Evolutionary conservation across 2,113 vertebrate genomes (phyloP), one percentile per base, ranked within the genome.

Genomic region (Tachuris rubrigastra): DNA sequence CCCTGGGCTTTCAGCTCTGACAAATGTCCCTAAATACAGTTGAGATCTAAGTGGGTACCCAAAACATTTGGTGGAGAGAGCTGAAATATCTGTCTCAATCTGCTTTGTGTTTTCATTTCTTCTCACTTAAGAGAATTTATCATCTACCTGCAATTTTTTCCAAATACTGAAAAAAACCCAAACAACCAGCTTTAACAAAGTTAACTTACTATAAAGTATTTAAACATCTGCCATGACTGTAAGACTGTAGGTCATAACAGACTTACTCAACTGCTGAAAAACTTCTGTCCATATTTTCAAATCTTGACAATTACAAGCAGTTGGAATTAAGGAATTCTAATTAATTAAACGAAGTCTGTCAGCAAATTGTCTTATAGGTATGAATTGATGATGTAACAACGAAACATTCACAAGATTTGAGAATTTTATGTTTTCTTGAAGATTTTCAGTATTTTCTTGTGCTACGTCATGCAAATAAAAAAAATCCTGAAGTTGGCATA

Each of bases 31-130:
- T 59, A 62, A 83, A 31, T 59, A 85, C 87, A 86, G 10, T n/a
- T 62, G 65, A 59, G 79, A 55, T 76, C 47, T 85, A 63, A 86
- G 90, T 82, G 81, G 41, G 8, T 69, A 46, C 41, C 65, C 47
- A 72, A 49, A 89, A 58, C 68, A 74, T 92, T 91, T 94, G 91
- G 67, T 91, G 49, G 55, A 53, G 53, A 65, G 75, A 69, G 5
- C 59, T 74, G 72, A 91, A 93, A 90, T 95, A 80, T 49, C 68
- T 90, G n/a, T 84, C 63, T 67, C 85, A 87, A 49, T 71, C 87
- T 92, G 91, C 18, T 84, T 90, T 28, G 27, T 7, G 6, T 21
- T 80, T 89, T 68, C 72, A 53, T 89, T 92, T 56, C 66, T 79
- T 72, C 58, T 68, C 62, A 3, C 56, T 33, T 65, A 8, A 60